These are phyloP conservation scores for Iselma pallidipennis DNA, from an alignment of 2,888 invertebrate genomes.

Conservation along the genomic window DNA sequence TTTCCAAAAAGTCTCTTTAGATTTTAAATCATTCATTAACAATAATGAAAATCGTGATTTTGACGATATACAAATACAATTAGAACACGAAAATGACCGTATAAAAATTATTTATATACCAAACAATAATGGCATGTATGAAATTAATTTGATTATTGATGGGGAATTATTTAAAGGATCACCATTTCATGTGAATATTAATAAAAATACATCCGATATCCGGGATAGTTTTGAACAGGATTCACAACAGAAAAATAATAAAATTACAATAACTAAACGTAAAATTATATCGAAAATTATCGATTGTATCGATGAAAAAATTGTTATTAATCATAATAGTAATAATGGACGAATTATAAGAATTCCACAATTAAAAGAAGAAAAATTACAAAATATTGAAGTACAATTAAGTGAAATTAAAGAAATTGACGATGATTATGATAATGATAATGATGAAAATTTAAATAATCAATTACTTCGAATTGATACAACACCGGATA, in stretches of 20 bases:
- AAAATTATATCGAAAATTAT: constrained; percentile 42
- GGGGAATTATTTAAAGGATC: constrained; percentile 64
- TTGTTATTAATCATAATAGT: constrained; percentile 14
- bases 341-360: constrained; percentile 4
- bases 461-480: neutral
- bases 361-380: constrained; percentile 30
- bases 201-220: constrained; percentile 36
- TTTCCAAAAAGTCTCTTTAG: constrained; percentile 24
- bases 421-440: constrained; percentile 28
- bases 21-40: constrained; percentile 25
- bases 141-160: constrained; percentile 62
- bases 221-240: constrained; percentile 17
- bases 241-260: constrained; percentile 21
- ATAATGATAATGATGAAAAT: constrained; percentile 23
- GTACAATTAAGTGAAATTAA: constrained; percentile 54
- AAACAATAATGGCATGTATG: constrained; percentile 60
- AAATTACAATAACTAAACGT: constrained; percentile 44
- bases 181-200: constrained; percentile 60
- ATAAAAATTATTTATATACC: constrained; percentile 61
- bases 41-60: constrained; percentile 4
- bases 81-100: constrained; percentile 57
- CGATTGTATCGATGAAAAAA: constrained; percentile 41
- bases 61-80: constrained; percentile 60
- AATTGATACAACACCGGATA: constrained; percentile 4
- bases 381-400: constrained; percentile 57